Base-by-base conservation (phyloP, 2,113 vertebrate species). In the Cnemophilus loriae region DNA sequence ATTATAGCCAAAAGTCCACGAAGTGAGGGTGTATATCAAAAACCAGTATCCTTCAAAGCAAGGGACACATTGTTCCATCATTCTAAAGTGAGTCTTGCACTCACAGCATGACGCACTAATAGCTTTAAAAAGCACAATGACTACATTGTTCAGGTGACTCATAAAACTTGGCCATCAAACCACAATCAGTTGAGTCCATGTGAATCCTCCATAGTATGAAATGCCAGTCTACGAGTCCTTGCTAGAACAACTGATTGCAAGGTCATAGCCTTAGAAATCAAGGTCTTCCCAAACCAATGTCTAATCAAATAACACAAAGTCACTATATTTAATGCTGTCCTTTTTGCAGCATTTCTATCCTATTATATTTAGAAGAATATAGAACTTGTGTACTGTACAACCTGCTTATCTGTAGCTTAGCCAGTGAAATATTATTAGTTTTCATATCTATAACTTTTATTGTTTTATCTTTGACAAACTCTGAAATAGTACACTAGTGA, bases 381-480 rank as follows among this genome's bases (percentile, higher is more conserved):
- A 90, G 67, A 84, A 93, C 60, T 83, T 93, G 46, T 93, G 71
- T 94, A 96, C 69, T 84, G 32, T 41, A 35, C 26, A 68, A 56
- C 24, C 49, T 93, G 60, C 87, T 97, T 97, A 97, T 98, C 96
- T 96, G 55, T 75, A 96, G 81, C 56, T 96, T 88, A 84, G 19
- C 42, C 89, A 60, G 55, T 96, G 80, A 97, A 98, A 97, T 97
- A 97, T 96, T 96, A 95, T 96, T 98, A 94, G 94, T 97, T 97
- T 98, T 97, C 96, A 89, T 61, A 86, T 96, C 91, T 97, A 63
- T 98, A 97, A 96, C 80, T 97, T 97, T 97, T 97, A 96, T 95
- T 98, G 92, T 94, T 97, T 98, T 97, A 97, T 98, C 96, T 98
- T 96, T 98, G 97, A 97, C 95, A 97, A 98, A 95, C 95, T 97